Base-by-base conservation (phyloP, 2,888 invertebrate species). In the Podotricha telesiphe region DNA sequence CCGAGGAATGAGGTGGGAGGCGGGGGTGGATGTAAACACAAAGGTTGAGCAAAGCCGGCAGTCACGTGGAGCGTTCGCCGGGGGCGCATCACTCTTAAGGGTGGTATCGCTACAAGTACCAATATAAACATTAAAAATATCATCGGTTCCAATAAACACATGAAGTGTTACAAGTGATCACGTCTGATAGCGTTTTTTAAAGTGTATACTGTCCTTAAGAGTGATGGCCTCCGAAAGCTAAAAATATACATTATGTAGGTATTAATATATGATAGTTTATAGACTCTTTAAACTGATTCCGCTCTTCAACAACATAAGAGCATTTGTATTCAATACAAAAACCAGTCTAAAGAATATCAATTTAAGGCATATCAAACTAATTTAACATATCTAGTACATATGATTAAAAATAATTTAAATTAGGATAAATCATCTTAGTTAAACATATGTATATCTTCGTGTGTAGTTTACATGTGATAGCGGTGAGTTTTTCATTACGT, bases 31-130 rank as follows among this genome's bases (percentile, higher is more conserved):
- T 89, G 92, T 92, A 91, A 92, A 92, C 92, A 92, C 87, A 87
- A 88, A 89, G 88, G 82, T 82, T 82, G 80, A 78, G 83, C 81
- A 79, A 80, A 78, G 82, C 86, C 90, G 90, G 89, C 93, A 93
- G 92, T 93, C 92, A 93, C 92, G 91, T 93, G 92, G 90, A 86
- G 91, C 87, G 86, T 82, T 84, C 80, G 89, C 89, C 92, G 89
- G 91, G 91, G 89, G 90, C 89, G 91, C 92, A 91, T 93, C 93
- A 93, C 92, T 91, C 87, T 88, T 89, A 88, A 83, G 89, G 88
- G 85, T 81, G 82, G 76, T 77, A 78, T 80, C 76, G 74, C 76
- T 72, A 51, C 68, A 73, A 73, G 76, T 78, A 62, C 58, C 65
- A 65, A 69, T 15, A 34, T 20, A 50, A 50, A 62, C 37, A 37